Evolutionary conservation across 1,140 invertebrate species (phyloP).

Genomic region (Bombus huntii): DNA sequence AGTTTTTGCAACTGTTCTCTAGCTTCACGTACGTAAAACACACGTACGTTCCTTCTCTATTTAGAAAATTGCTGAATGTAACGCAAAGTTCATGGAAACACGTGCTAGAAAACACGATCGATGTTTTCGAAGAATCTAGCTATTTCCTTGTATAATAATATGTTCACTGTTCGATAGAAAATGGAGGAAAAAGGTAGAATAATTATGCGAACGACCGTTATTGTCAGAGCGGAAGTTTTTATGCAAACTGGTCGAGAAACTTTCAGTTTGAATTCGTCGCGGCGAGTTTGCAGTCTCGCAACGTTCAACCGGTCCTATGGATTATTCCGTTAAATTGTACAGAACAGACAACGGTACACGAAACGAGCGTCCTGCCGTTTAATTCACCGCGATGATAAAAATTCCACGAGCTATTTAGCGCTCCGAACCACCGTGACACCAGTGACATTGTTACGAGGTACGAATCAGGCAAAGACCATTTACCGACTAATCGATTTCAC

Average conservation of each 20-base stretch:
- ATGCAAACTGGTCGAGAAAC: slow-evolving; percentile 29
- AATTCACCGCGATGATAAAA: slow-evolving; percentile 1
- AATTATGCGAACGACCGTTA: not conserved
- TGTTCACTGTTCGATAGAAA: slow-evolving; percentile 17
- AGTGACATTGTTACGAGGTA: not conserved
- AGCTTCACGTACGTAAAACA: not conserved
- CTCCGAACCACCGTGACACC: not conserved
- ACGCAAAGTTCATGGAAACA: not conserved
- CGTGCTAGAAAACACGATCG: not conserved
- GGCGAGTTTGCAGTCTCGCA: slow-evolving; percentile 52
- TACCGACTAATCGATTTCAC: slow-evolving; percentile 33
- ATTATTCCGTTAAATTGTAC: slow-evolving; percentile 47
- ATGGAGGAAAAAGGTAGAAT: not conserved
- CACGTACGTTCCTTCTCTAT: not conserved
- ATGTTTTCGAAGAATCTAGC: slow-evolving; percentile 36
- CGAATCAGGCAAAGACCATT: not conserved
- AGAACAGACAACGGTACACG: slow-evolving; percentile 36
- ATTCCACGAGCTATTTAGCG: not conserved
- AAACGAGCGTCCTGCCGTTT: not conserved
- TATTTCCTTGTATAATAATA: not conserved
- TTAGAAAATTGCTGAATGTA: not conserved
- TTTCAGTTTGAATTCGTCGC: slow-evolving; percentile 52
- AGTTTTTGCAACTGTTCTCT: not conserved
- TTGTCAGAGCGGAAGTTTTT: not conserved
- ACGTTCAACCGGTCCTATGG: slow-evolving; percentile 20